Conservation (phyloP, 2,797 vertebrate genomes). For the Sebastes dallii region DNA sequence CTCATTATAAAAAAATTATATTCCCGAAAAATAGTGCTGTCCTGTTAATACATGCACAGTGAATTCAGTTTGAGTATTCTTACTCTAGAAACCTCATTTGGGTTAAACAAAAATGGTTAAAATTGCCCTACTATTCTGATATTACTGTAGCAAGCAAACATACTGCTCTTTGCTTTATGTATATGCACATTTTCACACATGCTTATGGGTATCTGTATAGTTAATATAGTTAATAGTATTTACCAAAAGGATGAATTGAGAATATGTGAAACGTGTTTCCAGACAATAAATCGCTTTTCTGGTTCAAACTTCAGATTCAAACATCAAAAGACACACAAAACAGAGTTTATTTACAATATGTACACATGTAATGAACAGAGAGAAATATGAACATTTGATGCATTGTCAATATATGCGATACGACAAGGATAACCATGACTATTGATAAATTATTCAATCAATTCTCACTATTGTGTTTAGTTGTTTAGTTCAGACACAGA, state of each 20-base stretch:
- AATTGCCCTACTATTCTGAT: background rate
- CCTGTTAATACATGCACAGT: background rate
- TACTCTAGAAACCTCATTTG: background rate
- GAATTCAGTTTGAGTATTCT: background rate
- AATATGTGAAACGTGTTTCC: background rate
- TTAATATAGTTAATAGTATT: background rate
- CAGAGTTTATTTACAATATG: background rate
- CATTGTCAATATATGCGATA: too few relatives aligned
- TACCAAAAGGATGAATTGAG: accelerated
- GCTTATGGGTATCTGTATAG: background rate
- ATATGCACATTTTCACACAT: background rate
- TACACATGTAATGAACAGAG: background rate
- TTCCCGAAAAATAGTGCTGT: background rate
- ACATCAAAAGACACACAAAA: background rate
- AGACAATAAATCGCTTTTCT: background rate
- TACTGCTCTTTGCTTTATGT: background rate
- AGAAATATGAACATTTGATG: background rate
- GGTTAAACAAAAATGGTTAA: background rate
- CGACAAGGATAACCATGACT: too few relatives aligned
- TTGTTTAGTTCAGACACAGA: background rate
- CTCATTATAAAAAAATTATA: background rate
- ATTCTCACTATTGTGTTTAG: background rate
- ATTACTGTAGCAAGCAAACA: background rate
- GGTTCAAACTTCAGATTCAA: background rate
- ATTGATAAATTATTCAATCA: too few relatives aligned